Evolutionary conservation across 2,888 invertebrate species (phyloP).

Genomic region (Steromphala cineraria): DNA sequence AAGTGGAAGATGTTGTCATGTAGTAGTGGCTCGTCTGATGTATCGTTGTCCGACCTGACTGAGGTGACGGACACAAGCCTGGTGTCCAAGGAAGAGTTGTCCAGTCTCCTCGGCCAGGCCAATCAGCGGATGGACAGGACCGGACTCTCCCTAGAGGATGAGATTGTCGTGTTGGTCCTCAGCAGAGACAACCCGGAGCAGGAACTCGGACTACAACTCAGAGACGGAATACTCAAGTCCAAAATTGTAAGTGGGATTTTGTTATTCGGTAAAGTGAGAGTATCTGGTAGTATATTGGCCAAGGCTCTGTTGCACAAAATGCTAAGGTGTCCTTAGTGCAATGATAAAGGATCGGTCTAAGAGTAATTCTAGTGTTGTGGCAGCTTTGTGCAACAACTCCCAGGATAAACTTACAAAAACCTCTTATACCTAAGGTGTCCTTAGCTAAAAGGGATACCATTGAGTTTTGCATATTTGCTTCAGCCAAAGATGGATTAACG

Average conservation of each 20-base stretch:
- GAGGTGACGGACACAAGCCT: neutral
- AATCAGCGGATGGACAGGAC: conserved; percentile 39
- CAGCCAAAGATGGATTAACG: no score
- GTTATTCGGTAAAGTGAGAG: no score
- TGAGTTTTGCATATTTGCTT: no score
- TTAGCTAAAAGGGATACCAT: no score
- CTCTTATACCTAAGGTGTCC: no score
- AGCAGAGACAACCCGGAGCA: conserved; percentile 23
- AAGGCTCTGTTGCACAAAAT: no score
- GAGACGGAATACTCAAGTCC: conserved; percentile 14
- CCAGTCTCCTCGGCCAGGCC: conserved; percentile 27
- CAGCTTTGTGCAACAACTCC: no score
- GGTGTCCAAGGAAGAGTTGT: conserved; percentile 33
- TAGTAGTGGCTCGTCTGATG: neutral
- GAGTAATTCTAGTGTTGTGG: no score
- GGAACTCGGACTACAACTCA: conserved; percentile 35
- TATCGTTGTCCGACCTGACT: neutral
- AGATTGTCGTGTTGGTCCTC: conserved; percentile 37
- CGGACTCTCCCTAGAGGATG: conserved; percentile 27
- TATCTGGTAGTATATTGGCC: no score
- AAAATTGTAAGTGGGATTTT: neutral
- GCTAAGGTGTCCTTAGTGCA: no score
- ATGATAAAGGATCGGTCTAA: no score
- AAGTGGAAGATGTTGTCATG: conserved; percentile 32
- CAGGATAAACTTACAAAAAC: no score